A percentile compares a stretch with the other conserved stretches of the same genome.
phyloP scores from a whole-genome alignment of 2,797 vertebrate species.

The Danio tinwini region DNA sequence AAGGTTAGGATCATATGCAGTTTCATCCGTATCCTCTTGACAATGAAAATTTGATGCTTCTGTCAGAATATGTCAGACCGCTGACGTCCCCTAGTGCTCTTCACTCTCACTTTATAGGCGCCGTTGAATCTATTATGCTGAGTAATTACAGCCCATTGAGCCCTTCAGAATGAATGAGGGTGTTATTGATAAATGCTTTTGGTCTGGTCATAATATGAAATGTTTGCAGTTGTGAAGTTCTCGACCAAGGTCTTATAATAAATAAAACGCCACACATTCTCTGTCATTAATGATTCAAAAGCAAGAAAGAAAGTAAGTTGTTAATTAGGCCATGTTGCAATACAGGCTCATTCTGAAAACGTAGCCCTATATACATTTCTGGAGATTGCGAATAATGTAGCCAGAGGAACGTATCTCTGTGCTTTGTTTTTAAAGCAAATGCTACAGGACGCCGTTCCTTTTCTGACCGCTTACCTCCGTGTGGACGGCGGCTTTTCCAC shows the following conservation, averaged over 20 bases:
- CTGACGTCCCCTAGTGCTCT: not conserved
- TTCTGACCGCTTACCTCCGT: too few relatives aligned
- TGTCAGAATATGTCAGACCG: not conserved
- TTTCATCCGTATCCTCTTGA: conserved; percentile 41
- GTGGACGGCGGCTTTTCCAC: too few relatives aligned
- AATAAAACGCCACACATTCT: not conserved
- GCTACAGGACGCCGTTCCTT: too few relatives aligned
- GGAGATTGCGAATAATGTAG: too few relatives aligned
- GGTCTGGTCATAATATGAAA: conserved; percentile 8
- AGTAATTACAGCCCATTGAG: conserved; percentile 25
- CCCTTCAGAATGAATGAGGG: conserved; percentile 16
- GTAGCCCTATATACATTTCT: too few relatives aligned
- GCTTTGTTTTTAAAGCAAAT: too few relatives aligned
- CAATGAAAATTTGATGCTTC: conserved; percentile 19
- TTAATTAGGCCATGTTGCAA: too few relatives aligned
- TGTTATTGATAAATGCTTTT: conserved; percentile 28
- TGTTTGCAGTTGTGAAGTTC: not conserved
- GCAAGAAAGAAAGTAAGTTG: not conserved
- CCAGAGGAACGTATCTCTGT: too few relatives aligned
- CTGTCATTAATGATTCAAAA: not conserved
- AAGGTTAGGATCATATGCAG: conserved; percentile 54
- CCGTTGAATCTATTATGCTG: conserved; percentile 19
- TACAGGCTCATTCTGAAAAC: too few relatives aligned
- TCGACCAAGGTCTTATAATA: not conserved
- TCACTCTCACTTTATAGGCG: conserved; percentile 15